Evolutionary conservation across 2,888 invertebrate genomes (phyloP).

Genomic region (Tineola bisselliella): DNA sequence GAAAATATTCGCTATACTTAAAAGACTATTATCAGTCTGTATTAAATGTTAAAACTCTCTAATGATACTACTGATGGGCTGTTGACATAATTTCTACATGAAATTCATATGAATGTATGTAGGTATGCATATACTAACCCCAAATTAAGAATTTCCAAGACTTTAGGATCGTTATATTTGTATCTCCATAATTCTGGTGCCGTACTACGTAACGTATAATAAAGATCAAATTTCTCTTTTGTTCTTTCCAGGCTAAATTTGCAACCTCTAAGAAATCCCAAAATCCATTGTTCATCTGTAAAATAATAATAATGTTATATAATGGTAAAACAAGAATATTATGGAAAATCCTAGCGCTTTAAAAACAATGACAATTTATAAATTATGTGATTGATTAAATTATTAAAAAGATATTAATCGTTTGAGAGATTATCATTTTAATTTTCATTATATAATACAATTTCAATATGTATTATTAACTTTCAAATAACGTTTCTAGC

Average conservation of each 20-base stretch:
- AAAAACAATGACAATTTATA: background rate
- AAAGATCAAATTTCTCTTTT: slow-evolving; percentile 62
- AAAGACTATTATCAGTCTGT: too few species aligned
- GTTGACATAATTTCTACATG: too few species aligned
- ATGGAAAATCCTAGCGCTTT: background rate
- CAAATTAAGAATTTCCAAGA: slow-evolving; percentile 26
- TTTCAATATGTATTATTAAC: background rate
- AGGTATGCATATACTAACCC: slow-evolving; percentile 8
- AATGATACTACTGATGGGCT: too few species aligned
- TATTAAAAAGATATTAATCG: background rate
- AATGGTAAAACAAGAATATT: too few species aligned
- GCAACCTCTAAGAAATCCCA: slow-evolving; percentile 60
- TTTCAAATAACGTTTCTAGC: too few species aligned
- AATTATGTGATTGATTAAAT: background rate
- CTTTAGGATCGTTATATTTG: slow-evolving; percentile 32
- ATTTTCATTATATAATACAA: background rate
- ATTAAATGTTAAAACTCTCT: too few species aligned
- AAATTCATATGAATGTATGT: too few species aligned
- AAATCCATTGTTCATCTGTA: slow-evolving; percentile 57
- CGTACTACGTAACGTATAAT: slow-evolving; percentile 47
- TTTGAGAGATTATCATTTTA: background rate
- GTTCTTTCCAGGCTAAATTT: slow-evolving; percentile 62
- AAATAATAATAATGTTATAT: slow-evolving; percentile 1
- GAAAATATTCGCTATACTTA: too few species aligned
- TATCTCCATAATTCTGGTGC: slow-evolving; percentile 43